phyloP scores from a whole-genome alignment of 2,113 vertebrate species.

The Corynorhinus townsendii region DNA sequence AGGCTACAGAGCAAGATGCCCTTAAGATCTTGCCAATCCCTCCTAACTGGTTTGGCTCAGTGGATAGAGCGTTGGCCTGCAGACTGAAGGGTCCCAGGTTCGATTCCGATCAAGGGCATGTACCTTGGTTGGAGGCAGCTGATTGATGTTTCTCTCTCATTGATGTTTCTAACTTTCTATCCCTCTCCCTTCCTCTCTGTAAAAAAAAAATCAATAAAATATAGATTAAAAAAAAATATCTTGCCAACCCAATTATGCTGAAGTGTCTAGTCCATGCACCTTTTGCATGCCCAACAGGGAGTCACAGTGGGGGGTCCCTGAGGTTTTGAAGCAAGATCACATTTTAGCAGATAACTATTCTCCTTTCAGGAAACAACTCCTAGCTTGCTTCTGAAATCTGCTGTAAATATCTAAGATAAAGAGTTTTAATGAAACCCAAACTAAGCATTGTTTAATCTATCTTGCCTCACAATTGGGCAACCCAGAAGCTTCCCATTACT shows the following conservation, averaged over 20 bases:
- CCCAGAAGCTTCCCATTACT: not conserved
- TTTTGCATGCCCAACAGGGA: not conserved
- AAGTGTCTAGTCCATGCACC: not conserved
- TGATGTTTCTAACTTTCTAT: too few relatives aligned
- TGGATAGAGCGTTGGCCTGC: too few relatives aligned
- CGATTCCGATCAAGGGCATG: too few relatives aligned
- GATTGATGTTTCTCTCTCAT: too few relatives aligned
- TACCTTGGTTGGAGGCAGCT: too few relatives aligned
- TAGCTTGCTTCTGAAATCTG: not conserved
- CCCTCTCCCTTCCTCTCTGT: too few relatives aligned
- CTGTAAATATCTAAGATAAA: not conserved
- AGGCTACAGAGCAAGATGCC: not conserved
- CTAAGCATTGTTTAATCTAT: not conserved
- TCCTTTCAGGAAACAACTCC: not conserved
- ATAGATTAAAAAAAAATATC: not conserved
- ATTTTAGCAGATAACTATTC: not conserved
- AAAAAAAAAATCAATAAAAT: too few relatives aligned
- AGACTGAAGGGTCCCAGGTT: too few relatives aligned
- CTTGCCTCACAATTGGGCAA: not conserved
- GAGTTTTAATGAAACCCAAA: not conserved
- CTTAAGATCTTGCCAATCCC: not conserved
- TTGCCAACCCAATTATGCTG: not conserved
- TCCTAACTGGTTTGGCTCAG: too few relatives aligned
- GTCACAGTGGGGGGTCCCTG: not conserved
- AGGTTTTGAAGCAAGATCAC: not conserved